A percentile compares a stretch with the other conserved stretches of the same genome.
Evolutionary conservation across 2,888 invertebrate genomes (phyloP).

Genomic region (Lamproptera curius): DNA sequence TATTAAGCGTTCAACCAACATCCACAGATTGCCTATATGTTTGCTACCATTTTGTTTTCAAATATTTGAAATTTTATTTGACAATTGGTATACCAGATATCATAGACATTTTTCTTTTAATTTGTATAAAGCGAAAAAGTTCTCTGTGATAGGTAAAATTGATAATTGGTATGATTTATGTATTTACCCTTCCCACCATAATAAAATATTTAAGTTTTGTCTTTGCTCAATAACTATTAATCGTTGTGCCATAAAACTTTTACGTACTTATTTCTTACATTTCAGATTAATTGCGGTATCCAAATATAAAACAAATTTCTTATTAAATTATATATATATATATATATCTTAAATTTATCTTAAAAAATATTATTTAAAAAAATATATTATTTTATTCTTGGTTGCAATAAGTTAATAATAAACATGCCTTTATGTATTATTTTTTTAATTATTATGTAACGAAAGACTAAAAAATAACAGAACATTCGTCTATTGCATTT

Average conservation of each 20-base stretch:
- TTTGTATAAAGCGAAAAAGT: not conserved
- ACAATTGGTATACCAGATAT: too few relatives aligned
- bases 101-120: not conserved
- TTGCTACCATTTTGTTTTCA: too few relatives aligned
- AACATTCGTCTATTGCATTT: too few relatives aligned
- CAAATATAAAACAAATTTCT: not conserved
- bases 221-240: slow-evolving; percentile 29
- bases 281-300: slow-evolving; percentile 10
- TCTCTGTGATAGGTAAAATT: slow-evolving; percentile 1
- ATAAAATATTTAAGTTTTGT: not conserved
- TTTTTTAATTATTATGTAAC: not conserved
- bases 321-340: not conserved
- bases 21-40: too few relatives aligned
- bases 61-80: too few relatives aligned
- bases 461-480: not conserved
- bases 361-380: not conserved
- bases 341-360: not conserved
- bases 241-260: slow-evolving; percentile 56
- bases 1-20: too few relatives aligned
- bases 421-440: too few relatives aligned
- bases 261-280: slow-evolving; percentile 43
- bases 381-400: not conserved
- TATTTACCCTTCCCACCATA: not conserved
- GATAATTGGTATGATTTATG: not conserved
- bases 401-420: too few relatives aligned